These are phyloP conservation scores for Serilophus lunatus DNA, from an alignment of 2,113 vertebrate species.

Conservation along the genomic window DNA sequence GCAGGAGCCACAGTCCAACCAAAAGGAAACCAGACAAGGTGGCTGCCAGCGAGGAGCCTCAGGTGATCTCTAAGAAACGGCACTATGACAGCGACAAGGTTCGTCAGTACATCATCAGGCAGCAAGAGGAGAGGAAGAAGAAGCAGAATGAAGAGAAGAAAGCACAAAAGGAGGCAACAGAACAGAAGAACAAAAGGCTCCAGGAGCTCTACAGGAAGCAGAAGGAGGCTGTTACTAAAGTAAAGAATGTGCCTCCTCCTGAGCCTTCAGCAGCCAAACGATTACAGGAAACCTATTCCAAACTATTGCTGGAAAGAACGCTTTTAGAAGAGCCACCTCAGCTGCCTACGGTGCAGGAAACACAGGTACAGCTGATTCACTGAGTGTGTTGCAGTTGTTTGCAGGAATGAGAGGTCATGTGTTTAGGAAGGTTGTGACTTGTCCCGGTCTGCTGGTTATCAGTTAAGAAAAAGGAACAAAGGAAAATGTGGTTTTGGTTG, in stretches of 20 bases:
- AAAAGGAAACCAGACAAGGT: slow-evolving; percentile 75
- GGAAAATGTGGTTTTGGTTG: not conserved
- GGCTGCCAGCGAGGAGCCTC: slow-evolving; percentile 72
- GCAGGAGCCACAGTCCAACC: slow-evolving; percentile 81
- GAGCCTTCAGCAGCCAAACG: slow-evolving; percentile 71
- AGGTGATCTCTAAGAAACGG: slow-evolving; percentile 81
- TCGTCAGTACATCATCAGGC: slow-evolving; percentile 88
- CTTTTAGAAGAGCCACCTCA: slow-evolving; percentile 72
- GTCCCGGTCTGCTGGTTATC: not conserved
- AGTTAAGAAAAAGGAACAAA: not conserved
- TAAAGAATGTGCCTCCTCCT: slow-evolving; percentile 36
- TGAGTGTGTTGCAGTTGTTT: not conserved
- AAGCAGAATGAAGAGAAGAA: slow-evolving; percentile 88
- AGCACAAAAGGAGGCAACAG: slow-evolving; percentile 83
- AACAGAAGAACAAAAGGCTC: slow-evolving; percentile 85
- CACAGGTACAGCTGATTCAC: slow-evolving; percentile 65
- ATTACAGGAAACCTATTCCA: slow-evolving; percentile 85
- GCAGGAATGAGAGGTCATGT: not conserved
- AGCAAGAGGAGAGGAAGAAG: slow-evolving; percentile 90
- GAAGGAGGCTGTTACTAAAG: slow-evolving; percentile 74
- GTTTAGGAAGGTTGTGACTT: not conserved
- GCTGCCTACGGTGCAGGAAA: slow-evolving; percentile 51
- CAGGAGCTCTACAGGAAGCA: slow-evolving; percentile 95
- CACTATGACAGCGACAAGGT: slow-evolving; percentile 92
- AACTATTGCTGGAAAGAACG: slow-evolving; percentile 78